phyloP scores from a whole-genome alignment of 1,140 invertebrate species.

The Trichoplusia ni region DNA sequence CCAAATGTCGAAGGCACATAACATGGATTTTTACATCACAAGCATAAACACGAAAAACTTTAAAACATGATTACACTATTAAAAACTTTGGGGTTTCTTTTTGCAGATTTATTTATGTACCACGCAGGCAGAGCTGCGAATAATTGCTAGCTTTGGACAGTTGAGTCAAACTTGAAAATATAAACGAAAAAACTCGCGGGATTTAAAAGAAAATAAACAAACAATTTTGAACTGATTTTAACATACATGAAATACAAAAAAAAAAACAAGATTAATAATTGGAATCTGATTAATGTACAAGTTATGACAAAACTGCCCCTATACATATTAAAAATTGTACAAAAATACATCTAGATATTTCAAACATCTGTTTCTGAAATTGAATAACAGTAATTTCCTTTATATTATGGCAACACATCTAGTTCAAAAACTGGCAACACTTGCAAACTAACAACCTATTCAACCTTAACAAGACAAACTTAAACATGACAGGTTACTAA shows the following conservation, averaged over 20 bases:
- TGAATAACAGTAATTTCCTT: conserved; percentile 2
- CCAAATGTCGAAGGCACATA: conserved; percentile 65
- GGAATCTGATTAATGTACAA: too few species aligned
- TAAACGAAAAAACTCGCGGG: background rate
- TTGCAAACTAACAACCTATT: conserved; percentile 47
- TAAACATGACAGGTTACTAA: conserved; percentile 47
- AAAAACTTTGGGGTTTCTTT: conserved; percentile 33
- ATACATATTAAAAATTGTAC: conserved; percentile 25
- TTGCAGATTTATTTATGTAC: background rate
- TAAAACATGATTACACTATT: conserved; percentile 33
- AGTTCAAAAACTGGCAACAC: too few species aligned
- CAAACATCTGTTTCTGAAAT: conserved; percentile 7
- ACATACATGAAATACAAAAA: too few species aligned
- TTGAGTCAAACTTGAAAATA: too few species aligned
- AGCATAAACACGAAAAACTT: conserved; percentile 33
- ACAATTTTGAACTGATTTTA: too few species aligned
- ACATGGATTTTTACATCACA: conserved; percentile 46
- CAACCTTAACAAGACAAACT: conserved; percentile 44
- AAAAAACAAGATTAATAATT: too few species aligned
- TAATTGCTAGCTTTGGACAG: conserved; percentile 18
- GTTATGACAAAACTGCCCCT: too few species aligned
- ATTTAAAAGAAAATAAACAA: too few species aligned
- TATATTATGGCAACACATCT: conserved; percentile 40
- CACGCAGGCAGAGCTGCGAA: background rate
- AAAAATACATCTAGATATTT: conserved; percentile 26